These are phyloP conservation scores for Tiaroga cobitis DNA, from an alignment of 2,797 vertebrate species.

Conservation along the genomic window DNA sequence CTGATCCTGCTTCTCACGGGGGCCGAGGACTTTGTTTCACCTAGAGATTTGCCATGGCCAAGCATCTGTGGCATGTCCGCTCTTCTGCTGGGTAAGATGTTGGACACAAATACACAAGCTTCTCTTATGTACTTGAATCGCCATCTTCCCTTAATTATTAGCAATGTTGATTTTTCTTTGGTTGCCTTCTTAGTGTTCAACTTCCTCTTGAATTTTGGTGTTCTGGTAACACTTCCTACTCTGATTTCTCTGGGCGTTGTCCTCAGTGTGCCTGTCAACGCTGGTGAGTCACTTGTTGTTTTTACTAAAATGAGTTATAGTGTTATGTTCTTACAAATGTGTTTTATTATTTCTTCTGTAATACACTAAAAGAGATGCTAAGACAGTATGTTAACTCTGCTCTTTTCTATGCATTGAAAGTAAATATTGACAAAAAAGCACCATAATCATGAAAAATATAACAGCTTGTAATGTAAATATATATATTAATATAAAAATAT, in stretches of 20 bases:
- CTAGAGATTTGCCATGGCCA: conserved; percentile 80
- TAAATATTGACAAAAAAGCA: background rate
- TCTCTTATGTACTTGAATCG: background rate
- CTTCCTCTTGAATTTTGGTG: conserved; percentile 86
- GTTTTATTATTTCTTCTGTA: background rate
- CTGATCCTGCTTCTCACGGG: conserved; percentile 84
- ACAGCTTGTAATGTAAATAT: too few relatives aligned
- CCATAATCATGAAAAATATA: background rate
- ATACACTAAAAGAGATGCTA: background rate
- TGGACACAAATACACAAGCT: background rate
- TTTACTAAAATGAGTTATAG: background rate
- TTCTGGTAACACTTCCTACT: conserved; percentile 84
- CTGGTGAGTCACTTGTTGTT: conserved; percentile 71
- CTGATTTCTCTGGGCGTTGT: conserved; percentile 86
- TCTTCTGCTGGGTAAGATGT: conserved; percentile 82
- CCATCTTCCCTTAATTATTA: background rate
- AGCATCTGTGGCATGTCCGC: conserved; percentile 83
- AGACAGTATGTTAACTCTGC: background rate
- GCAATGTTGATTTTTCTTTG: conserved; percentile 27
- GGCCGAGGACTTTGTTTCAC: conserved; percentile 83
- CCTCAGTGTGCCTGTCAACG: conserved; percentile 87
- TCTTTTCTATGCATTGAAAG: background rate
- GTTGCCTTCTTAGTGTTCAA: conserved; percentile 80
- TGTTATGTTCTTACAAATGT: background rate
- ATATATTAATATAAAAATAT: too few relatives aligned